Evolutionary conservation across 2,888 invertebrate genomes (phyloP), one percentile per base, ranked within the genome.

Genomic region (Furcula furcula): DNA sequence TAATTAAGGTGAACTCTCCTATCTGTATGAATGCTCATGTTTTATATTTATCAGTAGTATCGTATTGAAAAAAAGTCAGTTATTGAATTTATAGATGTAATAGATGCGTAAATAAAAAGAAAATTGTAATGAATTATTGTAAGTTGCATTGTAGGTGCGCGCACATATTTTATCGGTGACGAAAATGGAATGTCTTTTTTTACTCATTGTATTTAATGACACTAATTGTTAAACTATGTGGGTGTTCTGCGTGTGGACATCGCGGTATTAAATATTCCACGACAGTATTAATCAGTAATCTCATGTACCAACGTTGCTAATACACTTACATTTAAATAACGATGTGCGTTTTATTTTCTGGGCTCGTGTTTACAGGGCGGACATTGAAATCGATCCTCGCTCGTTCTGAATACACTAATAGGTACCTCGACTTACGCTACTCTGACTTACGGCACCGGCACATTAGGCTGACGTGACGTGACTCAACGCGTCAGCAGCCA

Each of bases 241-340:
- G 72, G 66, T 77, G 76, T 74, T 68, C 60, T 55, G 64, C 52
- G 59, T 42, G 42, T 40, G 52, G 49, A 57, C 58, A 63, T 66
- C 65, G 65, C 65, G 72, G 62, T 69, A 69, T 71, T 65, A 60
- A 69, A 70, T 82, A 79, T 68, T 76, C 78, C 77, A 79, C 73
- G 62, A 71, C 88, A 88, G 87, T 88, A 88, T 88, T 88, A 87
- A 71, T 76, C 85, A 82, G 78, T 87, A 86, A 87, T 84, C 78
- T 85, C 76, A 83, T 87, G 88, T 88, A 88, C 88, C 87, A 86
- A 87, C 79, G 85, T 88, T 87, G 87, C 87, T 88, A 87, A 86
- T 87, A 88, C 85, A 88, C 87, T 84, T 83, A 86, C 84, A 87
- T 87, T 87, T 81, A 86, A 84, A 80, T 83, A 78, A 64, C 34